phyloP scores from a whole-genome alignment of 2,888 invertebrate species.

The Synanthedon vespiformis region DNA sequence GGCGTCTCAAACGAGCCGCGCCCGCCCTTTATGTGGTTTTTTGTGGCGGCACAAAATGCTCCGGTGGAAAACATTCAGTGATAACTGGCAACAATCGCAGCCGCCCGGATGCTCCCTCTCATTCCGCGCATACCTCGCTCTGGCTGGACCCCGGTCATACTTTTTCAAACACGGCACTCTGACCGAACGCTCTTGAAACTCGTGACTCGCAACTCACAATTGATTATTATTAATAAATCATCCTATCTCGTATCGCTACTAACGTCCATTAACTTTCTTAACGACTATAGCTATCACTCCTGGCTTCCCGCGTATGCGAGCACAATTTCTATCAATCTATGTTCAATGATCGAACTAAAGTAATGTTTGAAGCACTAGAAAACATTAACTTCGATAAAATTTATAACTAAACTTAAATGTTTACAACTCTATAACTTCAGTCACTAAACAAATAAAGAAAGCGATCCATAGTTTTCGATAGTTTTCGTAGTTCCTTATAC shows the following conservation, averaged over 20 bases:
- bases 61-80: slow-evolving; percentile 69
- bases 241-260: neutral
- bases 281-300: too few species aligned
- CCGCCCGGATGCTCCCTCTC: slow-evolving; percentile 66
- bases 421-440: too few species aligned
- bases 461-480: too few species aligned
- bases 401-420: too few species aligned
- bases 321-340: too few species aligned
- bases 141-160: slow-evolving; percentile 53
- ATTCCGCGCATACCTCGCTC: slow-evolving; percentile 62
- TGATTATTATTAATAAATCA: slow-evolving; percentile 13
- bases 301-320: too few species aligned
- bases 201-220: slow-evolving; percentile 20
- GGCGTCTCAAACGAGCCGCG: slow-evolving; percentile 67
- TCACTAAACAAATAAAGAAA: too few species aligned
- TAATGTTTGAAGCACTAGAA: too few species aligned
- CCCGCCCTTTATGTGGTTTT: slow-evolving; percentile 69
- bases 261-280: neutral
- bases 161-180: slow-evolving; percentile 59
- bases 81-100: slow-evolving; percentile 70
- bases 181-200: slow-evolving; percentile 35
- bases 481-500: too few species aligned
- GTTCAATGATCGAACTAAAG: too few species aligned
- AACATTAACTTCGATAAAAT: too few species aligned
- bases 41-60: slow-evolving; percentile 66